Conservation (phyloP, 2,797 vertebrate genomes). For the Coluber constrictor region DNA sequence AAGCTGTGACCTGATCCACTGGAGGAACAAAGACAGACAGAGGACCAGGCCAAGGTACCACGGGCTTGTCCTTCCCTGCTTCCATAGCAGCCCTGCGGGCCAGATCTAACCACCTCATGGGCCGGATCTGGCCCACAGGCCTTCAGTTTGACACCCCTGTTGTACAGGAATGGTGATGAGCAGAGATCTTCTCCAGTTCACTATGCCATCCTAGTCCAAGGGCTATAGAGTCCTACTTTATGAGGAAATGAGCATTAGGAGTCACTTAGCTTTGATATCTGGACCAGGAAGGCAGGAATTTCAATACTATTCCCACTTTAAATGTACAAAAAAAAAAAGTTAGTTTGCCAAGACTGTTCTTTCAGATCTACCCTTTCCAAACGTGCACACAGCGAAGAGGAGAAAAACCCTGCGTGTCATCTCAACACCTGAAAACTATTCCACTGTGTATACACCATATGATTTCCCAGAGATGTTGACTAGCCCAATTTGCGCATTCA, state of each 20-base stretch:
- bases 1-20: too few species aligned
- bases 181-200: background rate
- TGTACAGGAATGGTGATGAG: background rate
- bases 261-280: background rate
- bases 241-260: background rate
- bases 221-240: background rate
- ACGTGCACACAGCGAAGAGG: background rate
- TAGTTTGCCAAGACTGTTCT: background rate
- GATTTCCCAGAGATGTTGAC: conserved; percentile 36
- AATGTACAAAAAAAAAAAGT: background rate
- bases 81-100: too few species aligned
- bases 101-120: too few species aligned
- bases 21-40: too few species aligned
- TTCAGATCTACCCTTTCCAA: background rate
- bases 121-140: too few species aligned
- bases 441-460: background rate
- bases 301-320: background rate
- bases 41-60: too few species aligned
- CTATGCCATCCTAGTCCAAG: background rate
- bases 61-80: too few species aligned
- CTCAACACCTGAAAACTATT: background rate
- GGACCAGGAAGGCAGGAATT: too few species aligned
- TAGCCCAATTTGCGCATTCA: conserved; percentile 43
- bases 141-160: too few species aligned
- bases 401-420: background rate